Conservation (phyloP, 2,888 invertebrate species). For the Lasius platythorax region DNA sequence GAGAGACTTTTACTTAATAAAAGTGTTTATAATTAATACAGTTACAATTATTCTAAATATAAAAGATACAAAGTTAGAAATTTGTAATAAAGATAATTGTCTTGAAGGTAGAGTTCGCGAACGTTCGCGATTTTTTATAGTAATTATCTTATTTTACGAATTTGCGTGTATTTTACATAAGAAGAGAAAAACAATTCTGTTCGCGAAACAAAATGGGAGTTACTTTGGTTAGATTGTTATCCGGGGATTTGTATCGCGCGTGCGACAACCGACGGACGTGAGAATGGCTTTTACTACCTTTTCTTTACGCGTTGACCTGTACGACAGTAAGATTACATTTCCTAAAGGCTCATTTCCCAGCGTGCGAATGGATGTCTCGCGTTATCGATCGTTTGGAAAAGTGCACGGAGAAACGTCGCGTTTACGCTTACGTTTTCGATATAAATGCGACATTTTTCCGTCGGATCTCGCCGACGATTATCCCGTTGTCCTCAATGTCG, state of each 20-base stretch:
- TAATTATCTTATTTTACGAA: neutral
- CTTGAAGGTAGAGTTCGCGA: neutral
- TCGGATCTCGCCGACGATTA: neutral
- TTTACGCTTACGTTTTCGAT: neutral
- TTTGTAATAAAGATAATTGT: neutral
- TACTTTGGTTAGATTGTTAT: neutral
- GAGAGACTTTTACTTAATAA: too few species aligned
- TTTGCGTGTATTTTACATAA: neutral
- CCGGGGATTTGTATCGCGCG: neutral
- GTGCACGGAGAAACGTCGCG: neutral
- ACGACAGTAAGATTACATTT: neutral
- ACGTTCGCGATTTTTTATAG: neutral
- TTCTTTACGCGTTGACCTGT: neutral
- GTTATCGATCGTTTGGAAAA: neutral
- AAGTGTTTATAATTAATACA: neutral
- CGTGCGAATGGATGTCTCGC: neutral
- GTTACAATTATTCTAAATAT: neutral
- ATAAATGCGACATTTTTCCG: neutral
- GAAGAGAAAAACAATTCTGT: neutral
- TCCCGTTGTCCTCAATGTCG: neutral
- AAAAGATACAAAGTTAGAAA: neutral
- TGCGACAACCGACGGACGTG: neutral
- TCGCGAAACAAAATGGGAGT: neutral
- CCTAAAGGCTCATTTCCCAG: neutral
- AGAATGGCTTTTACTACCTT: neutral